Percentiles rank a stretch among this genome's conserved stretches.
Evolutionary conservation across 2,888 invertebrate genomes (phyloP).

Genomic region (Agrotis exclamationis): DNA sequence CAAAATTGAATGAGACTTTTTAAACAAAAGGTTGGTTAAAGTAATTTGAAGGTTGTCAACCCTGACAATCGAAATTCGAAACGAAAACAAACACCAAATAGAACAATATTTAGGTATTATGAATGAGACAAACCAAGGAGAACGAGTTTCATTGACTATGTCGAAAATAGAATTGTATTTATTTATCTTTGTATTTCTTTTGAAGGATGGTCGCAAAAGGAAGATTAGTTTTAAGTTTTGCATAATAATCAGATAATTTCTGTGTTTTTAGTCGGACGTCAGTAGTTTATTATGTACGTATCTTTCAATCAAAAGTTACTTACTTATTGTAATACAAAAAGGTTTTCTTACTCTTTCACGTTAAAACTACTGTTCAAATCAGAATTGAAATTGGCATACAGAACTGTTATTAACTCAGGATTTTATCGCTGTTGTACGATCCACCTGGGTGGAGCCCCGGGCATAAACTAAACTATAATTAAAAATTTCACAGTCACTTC

Average conservation of each 20-base stretch:
- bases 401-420: too few species aligned
- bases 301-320: too few species aligned
- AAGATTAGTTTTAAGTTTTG: not conserved
- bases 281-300: too few species aligned
- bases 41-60: slow-evolving; percentile 6
- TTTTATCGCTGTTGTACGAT: too few species aligned
- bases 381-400: too few species aligned
- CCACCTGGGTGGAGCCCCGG: too few species aligned
- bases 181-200: not conserved
- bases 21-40: not conserved
- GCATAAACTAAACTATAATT: too few species aligned
- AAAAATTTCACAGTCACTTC: too few species aligned
- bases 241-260: not conserved
- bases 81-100: not conserved
- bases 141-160: not conserved
- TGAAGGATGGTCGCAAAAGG: too few species aligned
- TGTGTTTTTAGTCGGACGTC: not conserved
- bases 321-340: too few species aligned
- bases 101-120: not conserved
- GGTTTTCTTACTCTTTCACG: too few species aligned
- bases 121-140: not conserved
- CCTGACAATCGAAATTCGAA: slow-evolving; percentile 38
- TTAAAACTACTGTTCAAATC: too few species aligned
- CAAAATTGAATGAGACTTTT: slow-evolving; percentile 22
- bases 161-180: slow-evolving; percentile 27